Evolutionary conservation across 2,113 vertebrate species (phyloP).

Genomic region (Uria lomvia): DNA sequence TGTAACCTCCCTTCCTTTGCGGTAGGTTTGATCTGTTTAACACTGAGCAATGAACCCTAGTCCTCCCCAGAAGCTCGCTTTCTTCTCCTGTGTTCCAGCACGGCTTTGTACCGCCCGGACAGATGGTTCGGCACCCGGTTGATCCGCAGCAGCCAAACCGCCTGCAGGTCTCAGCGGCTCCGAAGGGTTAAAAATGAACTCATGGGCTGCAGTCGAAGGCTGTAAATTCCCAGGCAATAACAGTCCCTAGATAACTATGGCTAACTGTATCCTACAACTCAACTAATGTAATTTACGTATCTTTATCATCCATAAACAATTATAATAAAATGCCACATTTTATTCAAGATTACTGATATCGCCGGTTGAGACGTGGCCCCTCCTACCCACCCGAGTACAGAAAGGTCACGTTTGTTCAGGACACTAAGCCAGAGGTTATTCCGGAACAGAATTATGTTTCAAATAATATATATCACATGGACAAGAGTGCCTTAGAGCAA

Average conservation of each 20-base stretch:
- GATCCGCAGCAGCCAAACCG: background rate
- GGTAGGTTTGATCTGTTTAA: background rate
- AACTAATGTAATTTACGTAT: background rate
- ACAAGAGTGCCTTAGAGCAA: constrained; percentile 42
- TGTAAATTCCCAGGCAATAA: background rate
- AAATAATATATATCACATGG: constrained; percentile 31
- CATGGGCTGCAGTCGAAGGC: background rate
- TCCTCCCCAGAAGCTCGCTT: background rate
- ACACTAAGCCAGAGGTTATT: background rate
- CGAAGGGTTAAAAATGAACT: constrained; percentile 28
- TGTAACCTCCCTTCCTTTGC: constrained; percentile 3
- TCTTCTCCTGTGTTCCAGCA: background rate
- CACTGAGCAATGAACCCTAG: background rate
- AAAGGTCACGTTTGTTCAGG: background rate
- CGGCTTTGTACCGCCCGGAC: background rate
- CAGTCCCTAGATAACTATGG: background rate
- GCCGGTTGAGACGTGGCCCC: background rate
- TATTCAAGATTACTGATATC: background rate
- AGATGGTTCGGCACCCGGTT: background rate
- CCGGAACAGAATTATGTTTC: constrained; percentile 14
- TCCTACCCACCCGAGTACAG: background rate
- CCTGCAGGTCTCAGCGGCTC: constrained; percentile 36
- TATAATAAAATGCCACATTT: background rate
- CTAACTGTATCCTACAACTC: constrained; percentile 14
- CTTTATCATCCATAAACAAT: background rate